Conservation (phyloP, 2,113 vertebrate species). For the Nycticebus coucang region DNA sequence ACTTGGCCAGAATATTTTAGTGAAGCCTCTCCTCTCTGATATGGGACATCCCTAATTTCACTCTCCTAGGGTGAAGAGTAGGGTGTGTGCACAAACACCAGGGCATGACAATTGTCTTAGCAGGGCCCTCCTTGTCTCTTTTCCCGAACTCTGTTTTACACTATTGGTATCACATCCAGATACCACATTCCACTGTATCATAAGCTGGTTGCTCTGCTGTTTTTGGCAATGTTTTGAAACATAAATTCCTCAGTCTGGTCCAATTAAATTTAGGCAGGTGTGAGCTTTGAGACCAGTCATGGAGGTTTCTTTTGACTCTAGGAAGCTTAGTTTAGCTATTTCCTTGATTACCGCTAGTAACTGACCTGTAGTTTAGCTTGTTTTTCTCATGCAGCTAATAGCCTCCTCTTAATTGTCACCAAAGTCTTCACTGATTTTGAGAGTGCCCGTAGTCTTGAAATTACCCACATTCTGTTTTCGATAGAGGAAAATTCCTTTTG, state of each 20-base stretch:
- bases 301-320: background rate
- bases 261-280: background rate
- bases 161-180: background rate
- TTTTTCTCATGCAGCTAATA: background rate
- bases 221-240: background rate
- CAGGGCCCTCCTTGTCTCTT: background rate
- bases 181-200: background rate
- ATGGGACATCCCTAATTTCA: background rate
- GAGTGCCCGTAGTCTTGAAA: background rate
- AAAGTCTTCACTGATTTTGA: background rate
- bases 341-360: background rate
- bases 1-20: background rate
- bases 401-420: background rate
- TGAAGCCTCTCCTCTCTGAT: background rate
- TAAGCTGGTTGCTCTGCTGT: background rate
- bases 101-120: background rate
- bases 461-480: background rate
- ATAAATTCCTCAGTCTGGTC: background rate
- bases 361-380: background rate
- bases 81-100: no score
- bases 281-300: background rate
- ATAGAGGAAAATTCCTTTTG: background rate
- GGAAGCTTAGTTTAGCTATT: background rate
- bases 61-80: rapidly evolving
- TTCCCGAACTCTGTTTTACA: background rate